A percentile compares a stretch with the other conserved stretches of the same genome.
These are phyloP conservation scores for Nebria salina DNA, from an alignment of 2,888 invertebrate genomes.

Conservation along the genomic window DNA sequence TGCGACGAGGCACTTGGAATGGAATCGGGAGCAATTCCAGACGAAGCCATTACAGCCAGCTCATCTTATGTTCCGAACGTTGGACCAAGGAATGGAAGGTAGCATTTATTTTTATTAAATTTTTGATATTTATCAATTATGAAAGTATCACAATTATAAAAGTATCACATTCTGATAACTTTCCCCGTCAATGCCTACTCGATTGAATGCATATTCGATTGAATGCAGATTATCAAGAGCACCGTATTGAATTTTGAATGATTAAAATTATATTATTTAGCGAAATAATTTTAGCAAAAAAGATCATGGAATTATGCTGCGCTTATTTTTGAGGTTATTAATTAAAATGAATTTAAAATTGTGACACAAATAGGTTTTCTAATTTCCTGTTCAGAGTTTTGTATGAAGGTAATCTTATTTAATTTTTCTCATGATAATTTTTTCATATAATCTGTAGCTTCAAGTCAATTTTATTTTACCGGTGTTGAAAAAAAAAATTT, in stretches of 20 bases:
- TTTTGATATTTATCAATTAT: conserved; percentile 14
- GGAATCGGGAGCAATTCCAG: conserved; percentile 76
- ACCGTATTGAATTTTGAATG: background rate
- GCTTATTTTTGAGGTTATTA: no score
- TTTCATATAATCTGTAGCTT: no score
- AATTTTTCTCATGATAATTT: background rate
- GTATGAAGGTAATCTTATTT: background rate
- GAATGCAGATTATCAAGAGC: no score
- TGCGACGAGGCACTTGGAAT: conserved; percentile 75
- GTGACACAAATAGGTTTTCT: background rate
- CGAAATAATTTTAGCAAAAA: no score
- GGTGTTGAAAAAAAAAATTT: no score
- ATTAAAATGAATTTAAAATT: background rate
- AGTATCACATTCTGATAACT: no score
- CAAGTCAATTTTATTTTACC: no score
- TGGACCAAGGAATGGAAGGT: conserved; percentile 78
- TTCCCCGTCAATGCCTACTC: no score
- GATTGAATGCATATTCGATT: no score
- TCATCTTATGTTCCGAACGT: conserved; percentile 76
- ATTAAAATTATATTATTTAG: background rate
- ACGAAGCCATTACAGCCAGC: conserved; percentile 74
- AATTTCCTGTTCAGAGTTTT: background rate
- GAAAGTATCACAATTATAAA: background rate
- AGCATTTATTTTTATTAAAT: conserved; percentile 51
- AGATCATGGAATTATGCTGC: no score